These are phyloP conservation scores for Pseudorasbora parva DNA, from an alignment of 2,113 vertebrate species.

Conservation along the genomic window DNA sequence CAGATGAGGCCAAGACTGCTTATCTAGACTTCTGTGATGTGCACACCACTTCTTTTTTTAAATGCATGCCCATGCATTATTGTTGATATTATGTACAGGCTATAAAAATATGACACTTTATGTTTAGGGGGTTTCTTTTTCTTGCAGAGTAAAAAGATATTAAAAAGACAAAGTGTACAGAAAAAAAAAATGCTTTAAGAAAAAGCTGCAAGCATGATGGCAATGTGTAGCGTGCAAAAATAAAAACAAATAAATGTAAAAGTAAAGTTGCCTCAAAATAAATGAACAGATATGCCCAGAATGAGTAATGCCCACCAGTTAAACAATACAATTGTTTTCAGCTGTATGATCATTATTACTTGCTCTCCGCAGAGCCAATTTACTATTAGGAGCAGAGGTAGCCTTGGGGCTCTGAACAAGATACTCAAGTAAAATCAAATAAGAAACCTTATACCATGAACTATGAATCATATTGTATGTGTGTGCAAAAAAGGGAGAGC, in stretches of 20 bases:
- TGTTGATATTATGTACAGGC: background rate
- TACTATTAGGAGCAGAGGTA: conserved; percentile 24
- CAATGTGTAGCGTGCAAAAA: background rate
- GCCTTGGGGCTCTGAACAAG: conserved; percentile 34
- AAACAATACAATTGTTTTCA: conserved; percentile 42
- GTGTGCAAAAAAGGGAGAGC: background rate
- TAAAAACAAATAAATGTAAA: conserved; percentile 14
- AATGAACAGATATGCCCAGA: conserved; percentile 40
- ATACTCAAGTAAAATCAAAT: conserved; percentile 35
- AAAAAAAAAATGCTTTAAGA: background rate
- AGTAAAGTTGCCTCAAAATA: conserved; percentile 24
- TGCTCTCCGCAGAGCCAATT: conserved; percentile 36
- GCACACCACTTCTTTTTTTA: background rate
- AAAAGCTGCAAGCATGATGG: conserved; percentile 21
- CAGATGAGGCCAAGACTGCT: conserved; percentile 16
- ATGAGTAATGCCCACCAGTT: conserved; percentile 40
- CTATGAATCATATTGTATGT: conserved; percentile 17
- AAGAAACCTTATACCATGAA: conserved; percentile 16
- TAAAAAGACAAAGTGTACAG: conserved; percentile 26
- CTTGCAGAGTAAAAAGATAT: conserved; percentile 23
- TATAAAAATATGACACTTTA: background rate
- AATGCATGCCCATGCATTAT: background rate
- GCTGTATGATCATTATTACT: conserved; percentile 34
- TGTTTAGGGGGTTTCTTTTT: background rate
- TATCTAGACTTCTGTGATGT: conserved; percentile 33